A percentile compares a stretch with the other conserved stretches of the same genome.
These are phyloP conservation scores for Drosophila persimilis DNA, from an alignment of 1,140 invertebrate species.

Conservation along the genomic window DNA sequence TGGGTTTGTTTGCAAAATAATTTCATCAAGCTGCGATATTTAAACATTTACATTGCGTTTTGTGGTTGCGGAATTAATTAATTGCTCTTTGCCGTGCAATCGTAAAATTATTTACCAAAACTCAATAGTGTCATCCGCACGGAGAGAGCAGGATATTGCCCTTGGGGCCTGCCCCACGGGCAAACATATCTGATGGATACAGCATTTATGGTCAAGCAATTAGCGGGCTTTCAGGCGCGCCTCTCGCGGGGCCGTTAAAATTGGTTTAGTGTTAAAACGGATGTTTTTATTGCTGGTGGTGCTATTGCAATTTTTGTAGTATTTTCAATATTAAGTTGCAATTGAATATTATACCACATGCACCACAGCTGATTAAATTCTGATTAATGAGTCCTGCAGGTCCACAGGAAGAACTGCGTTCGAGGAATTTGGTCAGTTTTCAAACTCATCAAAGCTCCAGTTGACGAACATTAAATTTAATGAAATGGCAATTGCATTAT, in stretches of 20 bases:
- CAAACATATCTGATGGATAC: constrained; percentile 12
- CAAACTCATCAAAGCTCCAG: too few species aligned
- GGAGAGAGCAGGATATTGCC: background rate
- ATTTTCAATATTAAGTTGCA: too few species aligned
- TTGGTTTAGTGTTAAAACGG: too few species aligned
- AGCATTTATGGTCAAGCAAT: constrained; percentile 39
- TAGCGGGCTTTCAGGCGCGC: constrained; percentile 8
- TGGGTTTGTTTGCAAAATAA: constrained; percentile 33
- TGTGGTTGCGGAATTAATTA: constrained; percentile 65
- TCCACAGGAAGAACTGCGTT: too few species aligned
- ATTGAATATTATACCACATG: too few species aligned
- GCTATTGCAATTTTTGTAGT: too few species aligned
- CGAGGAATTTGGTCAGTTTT: too few species aligned
- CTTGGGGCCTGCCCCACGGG: constrained; percentile 5
- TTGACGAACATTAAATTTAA: too few species aligned
- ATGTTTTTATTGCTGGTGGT: too few species aligned
- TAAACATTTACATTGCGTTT: constrained; percentile 64
- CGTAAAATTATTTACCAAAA: constrained; percentile 48
- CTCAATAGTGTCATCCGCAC: constrained; percentile 42
- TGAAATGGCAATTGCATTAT: too few species aligned
- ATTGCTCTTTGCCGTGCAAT: constrained; percentile 58
- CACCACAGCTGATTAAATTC: too few species aligned
- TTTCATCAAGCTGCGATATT: constrained; percentile 52
- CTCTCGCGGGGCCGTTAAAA: constrained; percentile 19
- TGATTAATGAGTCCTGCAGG: too few species aligned